Percentiles rank a stretch among this genome's conserved stretches.
Evolutionary conservation across 30 jellyfish, hydroid and myxozoan species (phyloP).

Genomic region (Hydractinia echinata): DNA sequence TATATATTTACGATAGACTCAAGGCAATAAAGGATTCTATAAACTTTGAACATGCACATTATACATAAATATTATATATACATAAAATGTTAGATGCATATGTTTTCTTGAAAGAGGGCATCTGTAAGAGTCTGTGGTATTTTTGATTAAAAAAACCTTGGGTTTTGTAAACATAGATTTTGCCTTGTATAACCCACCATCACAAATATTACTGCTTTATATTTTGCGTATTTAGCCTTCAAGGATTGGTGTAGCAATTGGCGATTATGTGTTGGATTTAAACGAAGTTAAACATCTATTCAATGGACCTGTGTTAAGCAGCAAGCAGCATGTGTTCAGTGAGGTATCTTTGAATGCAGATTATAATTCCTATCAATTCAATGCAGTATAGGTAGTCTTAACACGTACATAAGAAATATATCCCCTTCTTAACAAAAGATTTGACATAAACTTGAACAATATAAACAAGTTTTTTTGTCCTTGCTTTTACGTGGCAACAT

Average conservation of each 20-base stretch:
- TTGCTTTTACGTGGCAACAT: no score
- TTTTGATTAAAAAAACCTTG: not conserved
- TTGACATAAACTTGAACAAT: no score
- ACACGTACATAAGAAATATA: no score
- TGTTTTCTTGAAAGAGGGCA: no score
- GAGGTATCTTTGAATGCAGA: conserved; percentile 40
- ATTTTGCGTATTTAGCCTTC: conserved; percentile 37
- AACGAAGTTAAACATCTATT: conserved; percentile 70
- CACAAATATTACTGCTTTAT: not conserved
- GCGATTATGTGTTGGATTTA: conserved; percentile 84
- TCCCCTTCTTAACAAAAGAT: no score
- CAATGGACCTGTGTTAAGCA: conserved; percentile 73
- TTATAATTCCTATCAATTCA: not conserved
- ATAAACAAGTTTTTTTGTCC: no score
- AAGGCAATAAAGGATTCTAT: no score
- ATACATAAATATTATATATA: no score
- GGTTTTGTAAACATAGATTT: not conserved
- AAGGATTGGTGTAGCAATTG: conserved; percentile 97
- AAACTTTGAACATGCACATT: no score
- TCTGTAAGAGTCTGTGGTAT: no score
- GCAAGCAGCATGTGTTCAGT: conserved; percentile 60
- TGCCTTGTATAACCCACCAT: not conserved
- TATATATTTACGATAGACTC: no score
- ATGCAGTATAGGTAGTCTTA: not conserved
- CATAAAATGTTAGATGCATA: no score